A percentile compares a stretch with the other conserved stretches of the same genome.
Conservation (phyloP, 2,888 invertebrate species). For the Heteromurus nitidus region DNA sequence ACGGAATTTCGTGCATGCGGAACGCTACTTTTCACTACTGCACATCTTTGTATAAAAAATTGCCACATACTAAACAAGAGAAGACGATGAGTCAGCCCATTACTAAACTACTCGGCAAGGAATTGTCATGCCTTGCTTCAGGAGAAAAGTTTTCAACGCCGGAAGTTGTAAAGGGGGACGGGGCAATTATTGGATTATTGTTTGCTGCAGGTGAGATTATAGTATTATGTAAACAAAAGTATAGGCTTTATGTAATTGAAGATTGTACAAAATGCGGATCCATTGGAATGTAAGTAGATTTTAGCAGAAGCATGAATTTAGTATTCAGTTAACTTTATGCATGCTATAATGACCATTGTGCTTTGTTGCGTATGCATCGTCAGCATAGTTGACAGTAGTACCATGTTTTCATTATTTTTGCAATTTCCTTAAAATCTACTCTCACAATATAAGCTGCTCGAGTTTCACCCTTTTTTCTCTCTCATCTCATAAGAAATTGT, state of each 20-base stretch:
- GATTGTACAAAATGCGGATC: not conserved
- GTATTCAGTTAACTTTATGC: no score
- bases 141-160: constrained; percentile 40
- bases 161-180: not conserved
- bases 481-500: no score
- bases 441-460: no score
- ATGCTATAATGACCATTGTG: no score
- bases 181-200: constrained; percentile 37
- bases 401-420: no score
- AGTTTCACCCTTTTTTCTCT: no score
- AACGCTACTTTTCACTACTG: constrained; percentile 13
- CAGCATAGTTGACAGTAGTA: no score
- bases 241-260: not conserved
- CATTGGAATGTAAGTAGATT: no score
- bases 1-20: not conserved
- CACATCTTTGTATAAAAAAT: not conserved
- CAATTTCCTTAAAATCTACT: no score
- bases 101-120: constrained; percentile 66
- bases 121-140: constrained; percentile 53
- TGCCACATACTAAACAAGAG: no score
- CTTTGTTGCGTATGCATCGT: no score
- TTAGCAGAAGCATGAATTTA: no score
- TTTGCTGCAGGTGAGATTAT: constrained; percentile 41
- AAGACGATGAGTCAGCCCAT: constrained; percentile 64
- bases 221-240: not conserved